Percentiles rank a stretch among this genome's conserved stretches.
Conservation (phyloP, 1,140 invertebrate genomes). For the Pachypsylla venusta region DNA sequence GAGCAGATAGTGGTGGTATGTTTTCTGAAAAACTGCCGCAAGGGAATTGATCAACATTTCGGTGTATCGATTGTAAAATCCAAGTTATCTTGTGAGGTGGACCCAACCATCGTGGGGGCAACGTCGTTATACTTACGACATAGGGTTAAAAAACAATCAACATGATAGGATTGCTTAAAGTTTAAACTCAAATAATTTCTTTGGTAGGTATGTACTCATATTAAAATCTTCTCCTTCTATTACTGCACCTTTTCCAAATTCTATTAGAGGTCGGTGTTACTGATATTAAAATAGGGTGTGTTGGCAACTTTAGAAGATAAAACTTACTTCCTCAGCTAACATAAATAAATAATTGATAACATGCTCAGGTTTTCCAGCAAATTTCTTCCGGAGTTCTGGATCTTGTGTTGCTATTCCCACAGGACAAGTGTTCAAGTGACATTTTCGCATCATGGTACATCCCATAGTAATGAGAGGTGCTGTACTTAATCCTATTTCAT, state of each 20-base stretch:
- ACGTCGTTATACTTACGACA: too few species aligned
- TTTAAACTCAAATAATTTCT: too few species aligned
- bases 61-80: too few species aligned
- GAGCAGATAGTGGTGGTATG: too few species aligned
- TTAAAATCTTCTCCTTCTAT: conserved; percentile 12
- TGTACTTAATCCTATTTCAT: conserved; percentile 98
- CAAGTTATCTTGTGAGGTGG: too few species aligned
- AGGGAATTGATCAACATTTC: too few species aligned
- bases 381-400: conserved; percentile 86
- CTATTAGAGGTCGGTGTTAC: background rate
- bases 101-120: too few species aligned
- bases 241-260: too few species aligned
- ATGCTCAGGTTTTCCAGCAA: conserved; percentile 92
- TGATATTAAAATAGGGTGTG: background rate
- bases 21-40: too few species aligned
- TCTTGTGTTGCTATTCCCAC: conserved; percentile 98
- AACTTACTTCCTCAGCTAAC: conserved; percentile 80
- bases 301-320: too few species aligned
- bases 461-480: conserved; percentile 93
- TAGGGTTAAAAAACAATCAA: too few species aligned
- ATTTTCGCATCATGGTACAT: conserved; percentile 99
- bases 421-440: conserved; percentile 97
- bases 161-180: too few species aligned
- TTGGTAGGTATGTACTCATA: conserved; percentile 13
- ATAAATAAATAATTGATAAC: conserved; percentile 97